Evolutionary conservation across 2,797 vertebrate species (phyloP), one percentile per base, ranked within the genome.

Genomic region (Centroberyx gerrardi): DNA sequence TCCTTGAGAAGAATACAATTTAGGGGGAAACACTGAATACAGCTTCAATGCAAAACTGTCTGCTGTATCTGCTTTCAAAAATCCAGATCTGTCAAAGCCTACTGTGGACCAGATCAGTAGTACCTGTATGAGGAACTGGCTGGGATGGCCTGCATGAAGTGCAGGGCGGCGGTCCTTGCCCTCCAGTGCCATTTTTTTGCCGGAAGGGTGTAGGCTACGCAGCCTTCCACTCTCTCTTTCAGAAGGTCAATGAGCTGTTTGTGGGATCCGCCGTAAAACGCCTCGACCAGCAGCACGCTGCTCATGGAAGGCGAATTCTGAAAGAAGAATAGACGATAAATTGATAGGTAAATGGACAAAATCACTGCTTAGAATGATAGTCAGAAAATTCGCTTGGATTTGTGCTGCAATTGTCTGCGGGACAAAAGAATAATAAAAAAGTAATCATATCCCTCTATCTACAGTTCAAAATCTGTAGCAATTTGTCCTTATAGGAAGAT

Each of bases 151-250:
- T 97, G 97, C 94, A 96, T 97, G 90, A 98, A 97, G 87, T 95
- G 93, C 29, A 98, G 91, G 1, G 98, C 97, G 0, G 97, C 93
- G 0, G 97, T 98, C 29, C 98, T 93, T 0, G 97, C 97, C 78
- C 95, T 96, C 97, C 98, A 99, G 62, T 97, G 98, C 97, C 98
- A 99, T 84, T 99, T 99, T 93, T 99, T 99, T 56, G 97, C 97
- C 3, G 98, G 96, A 3, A 99, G 94, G 0, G 96, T 96, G 70
- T 94, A 95, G 74, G 95, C 86, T 14, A 94, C 90, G 68, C 95
- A 97, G 58, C 90, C 90, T 0, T 61, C 58, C 0, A 97, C 55
- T 44, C 96, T 95, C 42, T 95, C 92, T 49, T 91, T 89, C 49
- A 99, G 95, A 52, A 99, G 92, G 83, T 99, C 97, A 9, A 96